Base-by-base conservation (phyloP, 1,140 invertebrate genomes). In the Leptinotarsa defecta region DNA sequence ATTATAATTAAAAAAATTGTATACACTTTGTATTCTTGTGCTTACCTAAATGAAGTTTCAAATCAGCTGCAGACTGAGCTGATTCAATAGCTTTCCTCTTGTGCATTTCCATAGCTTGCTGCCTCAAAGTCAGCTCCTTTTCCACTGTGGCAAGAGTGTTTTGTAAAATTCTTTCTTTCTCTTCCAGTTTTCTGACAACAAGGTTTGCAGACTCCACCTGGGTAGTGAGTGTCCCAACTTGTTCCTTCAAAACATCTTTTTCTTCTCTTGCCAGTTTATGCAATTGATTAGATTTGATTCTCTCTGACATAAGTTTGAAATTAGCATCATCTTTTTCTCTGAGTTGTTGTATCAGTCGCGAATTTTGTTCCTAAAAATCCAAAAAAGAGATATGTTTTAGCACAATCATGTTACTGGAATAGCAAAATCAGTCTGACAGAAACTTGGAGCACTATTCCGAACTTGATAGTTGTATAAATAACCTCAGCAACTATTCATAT, bases 271-370 rank as follows among this genome's bases (percentile, higher is more conserved):
- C 90, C 74, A 99, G 86, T 85, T 98, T 98, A 83, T 98, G 96
- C 73, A 98, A 89, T 80, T 98, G 96, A 86, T 98, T 98, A 5
- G 96, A 95, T 86, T 99, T 99, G 70, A 99, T 99, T 71, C 96
- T 86, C 83, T 99, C 98, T 0, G 96, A 97, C 97, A 99, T 99
- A 0, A 99, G 91, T 87, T 99, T 99, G 83, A 99, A 99, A 87
- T 99, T 99, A 3, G 98, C 97, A 85, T 99, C 98, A 85, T 99
- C 98, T 83, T 99, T 99, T 85, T 99, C 98, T 3, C 96, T 88
- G 19, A 99, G 87, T 86, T 99, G 97, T 82, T 99, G 96, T 69
- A 99, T 95, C 13, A 99, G 88, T 43, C 98, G 88, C 0, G 95
- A 96, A 87, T 99, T 99, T 86, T 99, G 97, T 84, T 99, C 97